Percentiles rank a stretch among this genome's conserved stretches.
Conservation (phyloP, 2,113 vertebrate genomes). For the Phainopepla nitens region DNA sequence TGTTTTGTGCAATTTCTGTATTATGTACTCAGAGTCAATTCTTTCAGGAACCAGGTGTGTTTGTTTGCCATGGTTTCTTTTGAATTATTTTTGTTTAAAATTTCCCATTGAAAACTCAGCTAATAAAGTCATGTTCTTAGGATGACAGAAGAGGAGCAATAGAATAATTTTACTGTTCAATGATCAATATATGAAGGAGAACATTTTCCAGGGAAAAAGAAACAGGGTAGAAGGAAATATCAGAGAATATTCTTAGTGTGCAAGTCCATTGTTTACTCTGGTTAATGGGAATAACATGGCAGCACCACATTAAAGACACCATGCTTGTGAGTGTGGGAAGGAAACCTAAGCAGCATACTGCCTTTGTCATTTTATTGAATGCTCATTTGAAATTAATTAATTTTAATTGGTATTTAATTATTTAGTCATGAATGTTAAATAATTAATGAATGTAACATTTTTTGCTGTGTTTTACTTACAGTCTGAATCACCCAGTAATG, state of each 20-base stretch:
- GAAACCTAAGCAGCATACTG: not conserved
- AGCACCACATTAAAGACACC: not conserved
- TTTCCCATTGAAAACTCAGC: not conserved
- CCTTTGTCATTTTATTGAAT: not conserved
- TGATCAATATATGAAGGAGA: not conserved
- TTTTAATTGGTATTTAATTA: not conserved
- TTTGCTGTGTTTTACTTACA: conserved; percentile 60
- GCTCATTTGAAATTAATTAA: not conserved
- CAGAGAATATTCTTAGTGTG: not conserved
- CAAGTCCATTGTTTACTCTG: not conserved
- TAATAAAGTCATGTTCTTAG: not conserved
- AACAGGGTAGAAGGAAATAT: not conserved
- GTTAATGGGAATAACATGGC: not conserved
- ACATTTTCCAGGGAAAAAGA: not conserved
- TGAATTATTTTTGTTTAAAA: not conserved
- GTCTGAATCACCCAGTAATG: conserved; percentile 81
- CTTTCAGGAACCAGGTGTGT: not conserved
- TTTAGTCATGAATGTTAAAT: not conserved
- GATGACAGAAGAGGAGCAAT: not conserved
- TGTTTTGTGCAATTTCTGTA: not conserved
- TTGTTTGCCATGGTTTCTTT: not conserved
- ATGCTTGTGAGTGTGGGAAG: not conserved
- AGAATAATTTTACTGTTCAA: not conserved
- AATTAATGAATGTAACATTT: not conserved
- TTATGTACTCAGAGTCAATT: not conserved